phyloP scores from a whole-genome alignment of 2,797 vertebrate species.

The Lerista edwardsae region DNA sequence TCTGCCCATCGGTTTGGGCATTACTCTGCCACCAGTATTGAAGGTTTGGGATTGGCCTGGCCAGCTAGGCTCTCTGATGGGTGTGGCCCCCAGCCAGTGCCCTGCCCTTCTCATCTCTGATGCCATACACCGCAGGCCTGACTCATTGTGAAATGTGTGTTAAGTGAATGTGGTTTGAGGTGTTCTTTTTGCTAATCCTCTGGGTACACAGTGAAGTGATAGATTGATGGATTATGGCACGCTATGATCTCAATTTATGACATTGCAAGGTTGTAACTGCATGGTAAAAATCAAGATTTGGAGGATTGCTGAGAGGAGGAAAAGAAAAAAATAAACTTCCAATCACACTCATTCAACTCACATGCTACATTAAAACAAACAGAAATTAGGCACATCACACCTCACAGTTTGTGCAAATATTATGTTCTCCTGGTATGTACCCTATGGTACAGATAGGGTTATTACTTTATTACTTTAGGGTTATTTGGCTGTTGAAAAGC shows the following conservation, averaged over 20 bases:
- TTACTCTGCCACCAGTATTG: no score
- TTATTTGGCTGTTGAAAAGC: not conserved
- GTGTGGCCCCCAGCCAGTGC: no score
- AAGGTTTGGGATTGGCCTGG: no score
- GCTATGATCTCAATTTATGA: not conserved
- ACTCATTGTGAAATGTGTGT: not conserved
- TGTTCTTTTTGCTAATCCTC: not conserved
- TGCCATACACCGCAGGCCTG: not conserved
- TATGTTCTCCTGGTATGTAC: not conserved
- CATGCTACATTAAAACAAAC: constrained; percentile 1
- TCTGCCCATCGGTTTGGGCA: no score
- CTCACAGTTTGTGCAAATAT: constrained; percentile 1
- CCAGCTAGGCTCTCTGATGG: no score
- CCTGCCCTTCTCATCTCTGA: no score
- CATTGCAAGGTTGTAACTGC: not conserved
- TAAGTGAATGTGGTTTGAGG: not conserved
- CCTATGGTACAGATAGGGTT: not conserved
- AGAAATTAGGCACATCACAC: no score
- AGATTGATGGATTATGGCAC: not conserved
- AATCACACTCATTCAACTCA: not conserved
- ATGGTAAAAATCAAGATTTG: not conserved
- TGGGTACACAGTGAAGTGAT: not conserved
- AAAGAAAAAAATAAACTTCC: not conserved
- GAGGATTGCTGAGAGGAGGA: not conserved
- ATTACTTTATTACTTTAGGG: no score